A percentile compares a stretch with the other conserved stretches of the same genome.
Conservation (phyloP, 1,140 invertebrate genomes). For the Drosophila burlai region DNA sequence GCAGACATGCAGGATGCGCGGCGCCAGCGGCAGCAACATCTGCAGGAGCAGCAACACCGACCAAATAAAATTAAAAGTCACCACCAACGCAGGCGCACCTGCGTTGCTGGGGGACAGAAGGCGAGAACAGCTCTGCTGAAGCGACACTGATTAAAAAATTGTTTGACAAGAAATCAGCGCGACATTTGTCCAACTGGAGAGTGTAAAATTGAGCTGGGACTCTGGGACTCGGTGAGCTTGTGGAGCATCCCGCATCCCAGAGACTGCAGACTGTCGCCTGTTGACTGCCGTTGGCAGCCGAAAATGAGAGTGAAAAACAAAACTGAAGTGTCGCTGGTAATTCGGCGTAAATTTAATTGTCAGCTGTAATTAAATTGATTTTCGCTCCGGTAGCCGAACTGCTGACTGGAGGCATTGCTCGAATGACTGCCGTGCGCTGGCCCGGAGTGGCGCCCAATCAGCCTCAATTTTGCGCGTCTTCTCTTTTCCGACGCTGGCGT, state of each 20-base stretch:
- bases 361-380: conserved; percentile 84
- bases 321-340: conserved; percentile 75
- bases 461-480: conserved; percentile 47
- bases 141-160: conserved; percentile 84
- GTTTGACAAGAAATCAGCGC: conserved; percentile 83
- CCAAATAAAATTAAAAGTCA: conserved; percentile 72
- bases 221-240: neutral
- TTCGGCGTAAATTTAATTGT: conserved; percentile 84
- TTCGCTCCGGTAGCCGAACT: conserved; percentile 58
- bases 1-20: conserved; percentile 45
- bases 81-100: neutral
- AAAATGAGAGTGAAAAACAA: conserved; percentile 25
- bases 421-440: conserved; percentile 16
- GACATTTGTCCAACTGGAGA: conserved; percentile 63
- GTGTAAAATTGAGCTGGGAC: conserved; percentile 9
- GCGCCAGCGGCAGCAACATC: conserved; percentile 32
- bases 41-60: conserved; percentile 25
- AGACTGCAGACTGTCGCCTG: conserved; percentile 13
- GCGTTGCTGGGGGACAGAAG: neutral
- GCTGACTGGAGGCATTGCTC: conserved; percentile 34
- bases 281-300: conserved; percentile 20
- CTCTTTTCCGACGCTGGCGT: conserved; percentile 9
- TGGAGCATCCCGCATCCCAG: neutral
- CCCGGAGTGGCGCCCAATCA: conserved; percentile 65
- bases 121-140: conserved; percentile 64